Percentiles rank a stretch among this genome's conserved stretches.
Conservation (phyloP, 2,113 vertebrate genomes). For the Pterocles burchelli region DNA sequence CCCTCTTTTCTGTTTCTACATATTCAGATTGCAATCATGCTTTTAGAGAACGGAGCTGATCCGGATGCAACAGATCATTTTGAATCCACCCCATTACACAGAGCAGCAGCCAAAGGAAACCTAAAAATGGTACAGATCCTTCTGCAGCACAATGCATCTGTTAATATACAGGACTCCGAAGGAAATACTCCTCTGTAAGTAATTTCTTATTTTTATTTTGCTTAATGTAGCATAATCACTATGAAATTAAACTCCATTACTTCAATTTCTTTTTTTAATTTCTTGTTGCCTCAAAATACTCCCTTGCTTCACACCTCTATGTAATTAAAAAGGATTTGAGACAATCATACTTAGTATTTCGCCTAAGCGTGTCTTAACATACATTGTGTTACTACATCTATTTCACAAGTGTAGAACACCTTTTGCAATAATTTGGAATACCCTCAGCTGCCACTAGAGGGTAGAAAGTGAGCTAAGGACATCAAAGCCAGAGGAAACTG, state of each 20-base stretch:
- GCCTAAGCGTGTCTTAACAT: background rate
- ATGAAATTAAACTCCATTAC: background rate
- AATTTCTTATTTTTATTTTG: background rate
- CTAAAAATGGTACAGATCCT: constrained; percentile 91
- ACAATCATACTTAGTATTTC: background rate
- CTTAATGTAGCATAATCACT: background rate
- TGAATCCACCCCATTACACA: constrained; percentile 90
- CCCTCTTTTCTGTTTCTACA: background rate
- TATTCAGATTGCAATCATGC: constrained; percentile 87
- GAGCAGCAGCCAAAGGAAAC: constrained; percentile 94
- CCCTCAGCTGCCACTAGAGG: background rate
- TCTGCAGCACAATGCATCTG: constrained; percentile 89
- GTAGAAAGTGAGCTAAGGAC: background rate
- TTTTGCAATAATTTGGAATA: background rate
- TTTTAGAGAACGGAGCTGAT: constrained; percentile 90
- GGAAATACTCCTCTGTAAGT: constrained; percentile 97
- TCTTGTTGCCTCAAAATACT: background rate
- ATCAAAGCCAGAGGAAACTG: background rate
- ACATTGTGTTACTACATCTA: background rate
- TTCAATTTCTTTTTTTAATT: background rate
- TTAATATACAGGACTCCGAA: constrained; percentile 93
- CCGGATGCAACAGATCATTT: constrained; percentile 90
- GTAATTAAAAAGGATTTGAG: background rate
- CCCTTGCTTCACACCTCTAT: background rate
- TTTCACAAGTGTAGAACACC: background rate